Percentiles rank a stretch among this genome's conserved stretches.
Conservation (phyloP, 2,888 invertebrate genomes). For the Torymus tubicola region DNA sequence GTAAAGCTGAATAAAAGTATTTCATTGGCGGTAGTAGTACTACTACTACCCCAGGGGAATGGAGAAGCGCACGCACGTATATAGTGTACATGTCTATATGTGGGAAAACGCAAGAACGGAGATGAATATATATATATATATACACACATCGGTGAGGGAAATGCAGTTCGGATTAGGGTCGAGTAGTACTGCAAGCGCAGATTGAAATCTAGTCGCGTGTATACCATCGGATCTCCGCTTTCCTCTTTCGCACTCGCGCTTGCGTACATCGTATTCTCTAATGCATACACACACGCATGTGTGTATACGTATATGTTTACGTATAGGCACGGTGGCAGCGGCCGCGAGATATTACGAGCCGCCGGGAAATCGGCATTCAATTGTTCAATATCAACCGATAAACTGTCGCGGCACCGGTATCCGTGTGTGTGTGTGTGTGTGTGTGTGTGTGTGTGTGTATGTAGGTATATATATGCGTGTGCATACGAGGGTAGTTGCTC, state of each 20-base stretch:
- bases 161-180: conserved; percentile 51
- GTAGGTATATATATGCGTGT: no score
- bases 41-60: conserved; percentile 18
- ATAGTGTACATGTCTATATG: no score
- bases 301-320: conserved; percentile 58
- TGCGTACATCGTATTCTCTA: conserved; percentile 12
- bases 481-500: no score
- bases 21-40: conserved; percentile 21
- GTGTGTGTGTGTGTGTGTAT: no score
- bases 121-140: not conserved
- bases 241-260: not conserved
- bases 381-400: conserved; percentile 69
- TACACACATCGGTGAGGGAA: conserved; percentile 12
- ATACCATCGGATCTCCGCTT: conserved; percentile 50
- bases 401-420: conserved; percentile 57
- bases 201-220: conserved; percentile 65
- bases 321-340: no score
- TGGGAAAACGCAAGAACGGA: not conserved
- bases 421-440: not conserved
- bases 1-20: conserved; percentile 44
- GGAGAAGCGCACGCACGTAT: conserved; percentile 11
- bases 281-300: conserved; percentile 58
- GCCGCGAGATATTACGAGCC: conserved; percentile 67
- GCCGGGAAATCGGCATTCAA: conserved; percentile 72
- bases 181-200: conserved; percentile 50